phyloP scores from a whole-genome alignment of 2,113 vertebrate species.

The Catharus fuscescens region DNA sequence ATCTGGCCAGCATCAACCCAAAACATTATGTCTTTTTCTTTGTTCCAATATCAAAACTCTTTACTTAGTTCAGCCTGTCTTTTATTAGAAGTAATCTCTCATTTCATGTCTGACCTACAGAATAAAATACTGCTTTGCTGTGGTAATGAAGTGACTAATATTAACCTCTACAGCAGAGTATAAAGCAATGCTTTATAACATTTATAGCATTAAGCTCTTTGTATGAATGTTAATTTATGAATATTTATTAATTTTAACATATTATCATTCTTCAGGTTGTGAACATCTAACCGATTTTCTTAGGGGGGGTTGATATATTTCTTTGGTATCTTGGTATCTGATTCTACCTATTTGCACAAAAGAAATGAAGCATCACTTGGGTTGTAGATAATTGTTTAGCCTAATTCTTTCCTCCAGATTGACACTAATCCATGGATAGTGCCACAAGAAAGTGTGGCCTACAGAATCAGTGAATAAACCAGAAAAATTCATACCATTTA shows the following conservation, averaged over 20 bases:
- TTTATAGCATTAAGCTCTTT: background rate
- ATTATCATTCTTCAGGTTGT: background rate
- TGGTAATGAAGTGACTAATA: background rate
- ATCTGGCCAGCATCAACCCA: background rate
- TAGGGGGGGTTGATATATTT: rapidly evolving
- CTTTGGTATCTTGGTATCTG: background rate
- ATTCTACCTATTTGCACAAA: background rate
- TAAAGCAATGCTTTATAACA: background rate
- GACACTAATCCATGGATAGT: background rate
- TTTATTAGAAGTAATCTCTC: background rate
- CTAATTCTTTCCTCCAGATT: background rate
- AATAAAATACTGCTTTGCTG: background rate
- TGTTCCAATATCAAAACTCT: background rate
- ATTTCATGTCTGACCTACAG: background rate
- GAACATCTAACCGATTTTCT: background rate
- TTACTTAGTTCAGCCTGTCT: background rate
- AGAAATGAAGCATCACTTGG: background rate
- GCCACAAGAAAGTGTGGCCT: background rate
- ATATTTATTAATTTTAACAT: background rate
- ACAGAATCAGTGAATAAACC: background rate
- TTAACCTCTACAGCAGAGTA: background rate
- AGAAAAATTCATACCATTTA: background rate
- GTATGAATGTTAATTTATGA: background rate
- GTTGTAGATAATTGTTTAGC: background rate
- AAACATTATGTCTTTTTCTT: background rate